Evolutionary conservation across 2,888 invertebrate species (phyloP).

Genomic region (Aporophyla nigra): DNA sequence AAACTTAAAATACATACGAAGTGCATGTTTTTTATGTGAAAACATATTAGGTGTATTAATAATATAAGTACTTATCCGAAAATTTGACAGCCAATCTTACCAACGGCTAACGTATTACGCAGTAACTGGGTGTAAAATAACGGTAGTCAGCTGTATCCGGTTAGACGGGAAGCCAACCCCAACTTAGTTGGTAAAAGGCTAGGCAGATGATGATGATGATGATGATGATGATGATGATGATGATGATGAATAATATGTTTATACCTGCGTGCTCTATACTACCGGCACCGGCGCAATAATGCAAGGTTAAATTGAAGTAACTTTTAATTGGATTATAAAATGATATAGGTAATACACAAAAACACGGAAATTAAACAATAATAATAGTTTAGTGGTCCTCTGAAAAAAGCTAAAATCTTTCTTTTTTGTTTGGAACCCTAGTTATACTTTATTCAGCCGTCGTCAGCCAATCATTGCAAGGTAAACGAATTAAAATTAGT

Average conservation of each 20-base stretch:
- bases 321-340: not conserved
- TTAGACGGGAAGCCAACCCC: too few species aligned
- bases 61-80: not conserved
- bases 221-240: too few species aligned
- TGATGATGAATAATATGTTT: too few species aligned
- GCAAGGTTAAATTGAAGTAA: not conserved
- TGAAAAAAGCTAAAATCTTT: not conserved
- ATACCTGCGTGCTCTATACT: not conserved
- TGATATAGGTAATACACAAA: not conserved
- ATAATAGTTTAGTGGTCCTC: too few species aligned
- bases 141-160: too few species aligned
- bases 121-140: too few species aligned
- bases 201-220: too few species aligned
- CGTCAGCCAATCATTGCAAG: not conserved
- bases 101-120: too few species aligned
- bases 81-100: too few species aligned
- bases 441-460: not conserved
- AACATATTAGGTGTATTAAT: not conserved
- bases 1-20: not conserved
- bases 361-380: not conserved
- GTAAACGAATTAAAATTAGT: slow-evolving; percentile 12
- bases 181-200: too few species aligned
- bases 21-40: not conserved
- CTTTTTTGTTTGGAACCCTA: not conserved
- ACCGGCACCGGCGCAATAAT: not conserved